A percentile compares a stretch with the other conserved stretches of the same genome.
phyloP scores from a whole-genome alignment of 2,113 vertebrate species.

The Heterochromis multidens region DNA sequence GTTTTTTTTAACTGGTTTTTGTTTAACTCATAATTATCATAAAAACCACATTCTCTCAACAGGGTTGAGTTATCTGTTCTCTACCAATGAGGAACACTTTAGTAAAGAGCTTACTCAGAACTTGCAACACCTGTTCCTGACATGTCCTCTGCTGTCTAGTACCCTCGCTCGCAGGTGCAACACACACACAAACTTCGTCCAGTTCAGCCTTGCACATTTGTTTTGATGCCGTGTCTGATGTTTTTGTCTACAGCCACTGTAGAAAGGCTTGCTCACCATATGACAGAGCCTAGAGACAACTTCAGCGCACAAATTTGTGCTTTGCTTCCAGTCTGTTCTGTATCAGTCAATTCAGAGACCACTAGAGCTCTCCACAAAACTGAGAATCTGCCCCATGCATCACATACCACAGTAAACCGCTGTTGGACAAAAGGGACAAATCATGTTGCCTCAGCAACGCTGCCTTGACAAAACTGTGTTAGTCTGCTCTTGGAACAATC shows the following conservation, averaged over 20 bases:
- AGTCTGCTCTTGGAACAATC: slow-evolving; percentile 23
- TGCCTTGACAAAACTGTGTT: slow-evolving; percentile 35
- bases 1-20: neutral
- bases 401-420: slow-evolving; percentile 51
- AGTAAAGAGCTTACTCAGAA: neutral
- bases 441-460: slow-evolving; percentile 54
- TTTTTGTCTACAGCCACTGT: slow-evolving; percentile 14
- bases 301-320: slow-evolving; percentile 19
- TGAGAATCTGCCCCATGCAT: slow-evolving; percentile 36
- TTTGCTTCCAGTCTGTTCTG: slow-evolving; percentile 39
- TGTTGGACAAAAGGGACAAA: slow-evolving; percentile 62
- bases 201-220: slow-evolving; percentile 4
- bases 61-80: neutral
- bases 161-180: slow-evolving; percentile 13
- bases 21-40: neutral
- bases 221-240: slow-evolving; percentile 16
- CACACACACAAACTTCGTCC: neutral
- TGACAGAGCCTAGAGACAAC: slow-evolving; percentile 27
- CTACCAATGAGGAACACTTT: neutral
- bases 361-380: slow-evolving; percentile 39
- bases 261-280: slow-evolving; percentile 9
- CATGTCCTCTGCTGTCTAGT: slow-evolving; percentile 13
- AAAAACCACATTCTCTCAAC: neutral
- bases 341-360: slow-evolving; percentile 27
- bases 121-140: slow-evolving; percentile 52